Evolutionary conservation across 2,888 invertebrate species (phyloP), one percentile per base, ranked within the genome.

Genomic region (Cheilosia urbana): DNA sequence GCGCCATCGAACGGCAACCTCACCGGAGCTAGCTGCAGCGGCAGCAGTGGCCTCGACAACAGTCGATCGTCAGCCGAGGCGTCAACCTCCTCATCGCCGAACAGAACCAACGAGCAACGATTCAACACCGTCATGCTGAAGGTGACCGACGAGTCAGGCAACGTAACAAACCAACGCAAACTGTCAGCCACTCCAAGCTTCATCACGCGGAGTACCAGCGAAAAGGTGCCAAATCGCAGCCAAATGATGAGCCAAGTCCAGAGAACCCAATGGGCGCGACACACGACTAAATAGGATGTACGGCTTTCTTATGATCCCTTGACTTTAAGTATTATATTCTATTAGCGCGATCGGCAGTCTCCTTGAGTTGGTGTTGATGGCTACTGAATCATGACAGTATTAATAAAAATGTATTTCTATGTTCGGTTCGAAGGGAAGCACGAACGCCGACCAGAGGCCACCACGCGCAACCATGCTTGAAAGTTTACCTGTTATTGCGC

Each of bases 231-330:
- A 5, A 96, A 97, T 90, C 94, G 96, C 69, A 97, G 96, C 92
- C 97, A 97, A 90, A 94, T 97, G 91, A 96, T 97, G 96, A 95
- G 95, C 27, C 96, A 97, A 89, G 95, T 97, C 88, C 95, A 95
- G 90, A 93, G 97, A 88, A 95, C 96, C 7, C 95, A 95, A 87
- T 97, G 97, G 97, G 96, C 97, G 21, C 93, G 97, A 88, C 97
- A 97, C 90, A 97, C 97, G 34, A 97, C 97, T 40, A 97, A 97
- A 93, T 97, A 93, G 91, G 27, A 65, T 30, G 13, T 11, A 47
- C 13, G 15, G 2, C 27, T 72, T 6, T 40, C 58, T 62, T 17
- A 49, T 60, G 15, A 13, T 40, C 60, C 65, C 60, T 68, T 66
- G 55, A 66, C 42, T 51, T 81, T 81, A 84, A 85, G 85, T 85